Evolutionary conservation across 1,140 invertebrate genomes (phyloP).

Genomic region (Diabrotica undecimpunctata): DNA sequence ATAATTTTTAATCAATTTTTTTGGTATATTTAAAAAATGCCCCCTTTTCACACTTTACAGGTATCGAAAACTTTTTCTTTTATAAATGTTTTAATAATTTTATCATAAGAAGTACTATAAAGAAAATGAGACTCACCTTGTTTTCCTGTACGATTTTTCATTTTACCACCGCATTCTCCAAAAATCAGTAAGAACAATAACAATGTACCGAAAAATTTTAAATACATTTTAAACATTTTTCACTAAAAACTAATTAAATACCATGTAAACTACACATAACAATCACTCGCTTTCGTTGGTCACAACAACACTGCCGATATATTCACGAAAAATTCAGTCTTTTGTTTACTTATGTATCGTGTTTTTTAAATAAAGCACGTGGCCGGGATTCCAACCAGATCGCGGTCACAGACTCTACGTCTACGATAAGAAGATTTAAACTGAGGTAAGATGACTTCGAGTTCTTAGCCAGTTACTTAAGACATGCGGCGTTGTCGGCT

Average conservation of each 20-base stretch:
- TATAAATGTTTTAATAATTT: no score
- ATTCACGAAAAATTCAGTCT: no score
- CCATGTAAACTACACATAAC: no score
- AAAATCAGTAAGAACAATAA: neutral
- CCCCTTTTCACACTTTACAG: no score
- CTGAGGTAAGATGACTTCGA: conserved; percentile 27
- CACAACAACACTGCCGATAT: no score
- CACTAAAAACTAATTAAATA: neutral
- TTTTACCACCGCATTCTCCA: neutral
- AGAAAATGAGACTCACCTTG: neutral
- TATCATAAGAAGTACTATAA: no score
- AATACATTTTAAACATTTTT: neutral
- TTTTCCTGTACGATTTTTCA: neutral
- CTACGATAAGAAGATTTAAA: conserved; percentile 15
- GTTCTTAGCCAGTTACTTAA: conserved; percentile 4
- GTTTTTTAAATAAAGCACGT: conserved; percentile 16
- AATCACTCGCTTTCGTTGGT: no score
- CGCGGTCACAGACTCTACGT: conserved; percentile 19
- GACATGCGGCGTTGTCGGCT: neutral
- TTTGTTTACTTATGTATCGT: neutral
- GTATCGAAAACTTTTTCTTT: no score
- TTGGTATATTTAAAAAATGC: no score
- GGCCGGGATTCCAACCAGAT: neutral
- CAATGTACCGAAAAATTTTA: neutral
- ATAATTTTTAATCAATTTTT: no score